Conservation (phyloP, 35 echinoderm and acorn worm genomes). For the Hemicentrotus pulcherrimus region DNA sequence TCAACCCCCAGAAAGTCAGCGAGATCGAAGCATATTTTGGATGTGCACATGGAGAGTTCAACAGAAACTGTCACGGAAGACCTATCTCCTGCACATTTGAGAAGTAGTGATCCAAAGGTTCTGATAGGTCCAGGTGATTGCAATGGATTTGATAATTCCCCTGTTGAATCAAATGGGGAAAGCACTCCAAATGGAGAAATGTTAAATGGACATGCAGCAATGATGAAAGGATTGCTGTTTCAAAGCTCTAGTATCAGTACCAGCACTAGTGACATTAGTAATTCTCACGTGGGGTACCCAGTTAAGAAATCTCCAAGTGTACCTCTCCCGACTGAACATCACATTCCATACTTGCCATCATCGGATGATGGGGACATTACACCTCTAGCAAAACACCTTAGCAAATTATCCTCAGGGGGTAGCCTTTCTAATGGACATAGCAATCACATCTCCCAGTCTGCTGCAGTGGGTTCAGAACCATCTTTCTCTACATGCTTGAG, state of each 20-base stretch:
- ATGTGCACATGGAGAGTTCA: constrained; percentile 74
- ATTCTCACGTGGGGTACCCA: constrained; percentile 56
- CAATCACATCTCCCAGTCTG: not conserved
- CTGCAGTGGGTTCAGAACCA: not conserved
- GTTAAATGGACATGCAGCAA: constrained; percentile 28
- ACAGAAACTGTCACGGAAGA: constrained; percentile 93
- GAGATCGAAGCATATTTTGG: constrained; percentile 15
- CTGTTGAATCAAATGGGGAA: constrained; percentile 14
- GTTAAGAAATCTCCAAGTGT: constrained; percentile 9
- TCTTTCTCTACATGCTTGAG: constrained; percentile 32
- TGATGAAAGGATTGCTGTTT: constrained; percentile 8
- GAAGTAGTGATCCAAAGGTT: not conserved
- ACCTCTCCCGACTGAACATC: not conserved
- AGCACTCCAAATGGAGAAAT: constrained; percentile 44
- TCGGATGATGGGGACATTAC: not conserved
- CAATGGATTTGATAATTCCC: constrained; percentile 55
- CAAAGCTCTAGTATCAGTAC: constrained; percentile 81
- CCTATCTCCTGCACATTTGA: not conserved
- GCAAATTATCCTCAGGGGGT: not conserved
- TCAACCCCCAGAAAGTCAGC: constrained; percentile 53
- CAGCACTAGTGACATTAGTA: constrained; percentile 88
- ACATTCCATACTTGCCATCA: constrained; percentile 49
- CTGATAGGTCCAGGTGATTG: constrained; percentile 23
- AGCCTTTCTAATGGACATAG: constrained; percentile 31
- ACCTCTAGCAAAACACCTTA: not conserved